These are phyloP conservation scores for Drosophila baimaii DNA, from an alignment of 1,140 invertebrate genomes.

Conservation along the genomic window DNA sequence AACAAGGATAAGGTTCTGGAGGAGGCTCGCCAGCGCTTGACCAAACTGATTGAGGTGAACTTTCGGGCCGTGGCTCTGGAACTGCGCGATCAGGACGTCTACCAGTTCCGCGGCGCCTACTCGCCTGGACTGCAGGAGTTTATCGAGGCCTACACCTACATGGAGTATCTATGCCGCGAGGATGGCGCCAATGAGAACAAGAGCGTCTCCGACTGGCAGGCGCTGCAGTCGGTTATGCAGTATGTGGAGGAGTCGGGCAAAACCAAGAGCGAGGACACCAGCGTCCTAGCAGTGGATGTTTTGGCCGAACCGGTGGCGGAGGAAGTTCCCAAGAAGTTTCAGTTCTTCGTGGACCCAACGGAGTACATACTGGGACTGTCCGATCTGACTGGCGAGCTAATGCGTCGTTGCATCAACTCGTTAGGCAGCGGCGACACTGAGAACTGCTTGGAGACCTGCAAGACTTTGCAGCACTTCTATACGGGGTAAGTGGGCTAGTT, in stretches of 20 bases:
- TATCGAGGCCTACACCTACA: constrained; percentile 93
- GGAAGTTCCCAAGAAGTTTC: constrained; percentile 52
- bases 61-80: constrained; percentile 90
- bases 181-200: constrained; percentile 57
- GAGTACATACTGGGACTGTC: constrained; percentile 90
- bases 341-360: constrained; percentile 73
- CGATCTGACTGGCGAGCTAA: constrained; percentile 95
- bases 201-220: constrained; percentile 70
- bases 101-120: constrained; percentile 91
- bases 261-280: background rate
- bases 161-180: constrained; percentile 86
- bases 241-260: constrained; percentile 53
- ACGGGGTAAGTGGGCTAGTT: constrained; percentile 45
- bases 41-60: constrained; percentile 86
- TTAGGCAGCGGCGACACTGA: constrained; percentile 91
- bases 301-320: constrained; percentile 6
- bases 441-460: constrained; percentile 90
- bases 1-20: constrained; percentile 86
- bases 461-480: constrained; percentile 90
- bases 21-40: constrained; percentile 88
- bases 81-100: constrained; percentile 89
- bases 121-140: constrained; percentile 93
- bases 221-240: constrained; percentile 79
- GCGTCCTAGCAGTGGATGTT: constrained; percentile 18
- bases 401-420: constrained; percentile 94